phyloP scores from a whole-genome alignment of 1,140 invertebrate genomes.

The Araneus ventricosus region DNA sequence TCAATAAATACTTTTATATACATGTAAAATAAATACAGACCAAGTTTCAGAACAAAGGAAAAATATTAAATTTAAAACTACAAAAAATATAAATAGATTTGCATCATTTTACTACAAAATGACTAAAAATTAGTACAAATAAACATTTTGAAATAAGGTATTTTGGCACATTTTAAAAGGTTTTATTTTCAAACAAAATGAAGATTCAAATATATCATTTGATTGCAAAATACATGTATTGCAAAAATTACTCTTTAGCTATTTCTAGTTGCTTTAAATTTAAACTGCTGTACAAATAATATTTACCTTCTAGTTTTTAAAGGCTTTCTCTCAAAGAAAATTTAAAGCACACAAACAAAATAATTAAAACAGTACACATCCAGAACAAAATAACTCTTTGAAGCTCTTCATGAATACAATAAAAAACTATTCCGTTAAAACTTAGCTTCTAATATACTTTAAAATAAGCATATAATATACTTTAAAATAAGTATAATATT shows the following conservation, averaged over 20 bases:
- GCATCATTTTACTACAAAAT: neutral
- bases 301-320: neutral
- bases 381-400: no score
- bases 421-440: no score
- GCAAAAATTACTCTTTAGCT: no score
- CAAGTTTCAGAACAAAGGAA: neutral
- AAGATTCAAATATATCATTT: neutral
- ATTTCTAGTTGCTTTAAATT: neutral
- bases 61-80: neutral
- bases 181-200: neutral
- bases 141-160: neutral
- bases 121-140: neutral
- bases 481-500: no score
- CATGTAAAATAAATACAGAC: neutral
- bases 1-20: neutral
- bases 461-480: no score
- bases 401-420: no score
- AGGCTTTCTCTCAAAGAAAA: no score
- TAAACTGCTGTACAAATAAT: neutral
- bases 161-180: neutral
- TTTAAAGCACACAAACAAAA: no score
- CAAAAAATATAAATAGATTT: neutral
- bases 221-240: no score
- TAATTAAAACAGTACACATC: no score
- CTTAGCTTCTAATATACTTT: no score